Evolutionary conservation across 2,113 vertebrate genomes (phyloP).

Genomic region (Pagrus major): DNA sequence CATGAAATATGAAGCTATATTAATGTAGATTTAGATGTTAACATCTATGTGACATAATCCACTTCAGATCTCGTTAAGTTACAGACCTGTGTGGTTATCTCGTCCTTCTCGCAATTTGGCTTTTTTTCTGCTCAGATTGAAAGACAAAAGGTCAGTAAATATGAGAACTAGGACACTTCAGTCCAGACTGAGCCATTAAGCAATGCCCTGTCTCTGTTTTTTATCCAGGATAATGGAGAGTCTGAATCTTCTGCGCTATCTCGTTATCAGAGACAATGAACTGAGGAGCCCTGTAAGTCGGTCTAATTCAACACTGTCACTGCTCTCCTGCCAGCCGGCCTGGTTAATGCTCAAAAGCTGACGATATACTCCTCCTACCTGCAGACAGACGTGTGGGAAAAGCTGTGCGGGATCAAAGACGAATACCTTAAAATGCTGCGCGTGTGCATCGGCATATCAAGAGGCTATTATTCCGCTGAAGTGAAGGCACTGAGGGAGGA

Average conservation of each 20-base stretch:
- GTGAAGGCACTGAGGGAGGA: slow-evolving; percentile 89
- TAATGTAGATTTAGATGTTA: not conserved
- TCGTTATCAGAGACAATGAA: slow-evolving; percentile 89
- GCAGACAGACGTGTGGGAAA: slow-evolving; percentile 89
- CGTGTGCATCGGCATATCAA: slow-evolving; percentile 91
- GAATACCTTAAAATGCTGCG: slow-evolving; percentile 89
- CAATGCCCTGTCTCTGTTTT: slow-evolving; percentile 16
- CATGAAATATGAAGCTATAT: slow-evolving; percentile 1
- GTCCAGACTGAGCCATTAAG: not conserved
- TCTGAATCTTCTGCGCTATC: slow-evolving; percentile 92
- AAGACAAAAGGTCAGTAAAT: not conserved
- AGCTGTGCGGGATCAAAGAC: slow-evolving; percentile 86
- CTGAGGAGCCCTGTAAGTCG: slow-evolving; percentile 85
- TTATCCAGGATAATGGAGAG: slow-evolving; percentile 92
- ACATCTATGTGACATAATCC: not conserved
- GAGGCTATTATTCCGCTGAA: slow-evolving; percentile 90
- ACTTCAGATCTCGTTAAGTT: not conserved
- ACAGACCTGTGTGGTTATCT: not conserved
- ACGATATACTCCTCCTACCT: not conserved
- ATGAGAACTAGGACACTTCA: not conserved
- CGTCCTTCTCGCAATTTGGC: not conserved
- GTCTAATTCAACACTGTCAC: not conserved
- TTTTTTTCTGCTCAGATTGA: not conserved
- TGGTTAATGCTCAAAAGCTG: not conserved
- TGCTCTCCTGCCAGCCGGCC: not conserved